phyloP scores from a whole-genome alignment of 2,888 invertebrate species.

The Prosopocoilus inquinatus region DNA sequence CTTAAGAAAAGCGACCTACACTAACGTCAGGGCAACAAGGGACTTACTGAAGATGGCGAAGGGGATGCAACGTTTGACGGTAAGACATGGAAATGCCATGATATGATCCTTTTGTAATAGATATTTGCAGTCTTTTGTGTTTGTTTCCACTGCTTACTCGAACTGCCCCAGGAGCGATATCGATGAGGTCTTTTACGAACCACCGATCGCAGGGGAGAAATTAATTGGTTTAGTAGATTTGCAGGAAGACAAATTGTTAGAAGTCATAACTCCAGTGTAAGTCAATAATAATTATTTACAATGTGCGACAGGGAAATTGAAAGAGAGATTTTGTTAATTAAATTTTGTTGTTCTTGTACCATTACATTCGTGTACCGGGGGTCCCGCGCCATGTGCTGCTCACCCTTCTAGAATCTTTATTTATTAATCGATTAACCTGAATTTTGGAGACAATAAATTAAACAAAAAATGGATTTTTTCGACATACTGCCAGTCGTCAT shows the following conservation, averaged over 20 bases:
- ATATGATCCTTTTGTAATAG: neutral
- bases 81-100: slow-evolving; percentile 35
- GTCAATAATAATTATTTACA: no score
- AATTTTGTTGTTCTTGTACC: no score
- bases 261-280: slow-evolving; percentile 44
- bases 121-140: slow-evolving; percentile 52
- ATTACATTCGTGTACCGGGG: no score
- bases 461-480: no score
- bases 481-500: no score
- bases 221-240: slow-evolving; percentile 47
- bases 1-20: slow-evolving; percentile 61
- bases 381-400: no score
- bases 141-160: slow-evolving; percentile 66
- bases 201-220: slow-evolving; percentile 43
- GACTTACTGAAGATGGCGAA: slow-evolving; percentile 65
- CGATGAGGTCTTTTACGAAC: slow-evolving; percentile 55
- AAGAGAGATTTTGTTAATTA: no score
- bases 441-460: no score
- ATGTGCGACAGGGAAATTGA: no score
- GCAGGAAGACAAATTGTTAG: slow-evolving; percentile 45
- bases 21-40: slow-evolving; percentile 67
- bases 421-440: no score
- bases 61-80: slow-evolving; percentile 64
- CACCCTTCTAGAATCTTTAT: no score
- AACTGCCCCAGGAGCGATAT: slow-evolving; percentile 58